These are phyloP conservation scores for Amorpha juglandis DNA, from an alignment of 2,888 invertebrate genomes.

Conservation along the genomic window DNA sequence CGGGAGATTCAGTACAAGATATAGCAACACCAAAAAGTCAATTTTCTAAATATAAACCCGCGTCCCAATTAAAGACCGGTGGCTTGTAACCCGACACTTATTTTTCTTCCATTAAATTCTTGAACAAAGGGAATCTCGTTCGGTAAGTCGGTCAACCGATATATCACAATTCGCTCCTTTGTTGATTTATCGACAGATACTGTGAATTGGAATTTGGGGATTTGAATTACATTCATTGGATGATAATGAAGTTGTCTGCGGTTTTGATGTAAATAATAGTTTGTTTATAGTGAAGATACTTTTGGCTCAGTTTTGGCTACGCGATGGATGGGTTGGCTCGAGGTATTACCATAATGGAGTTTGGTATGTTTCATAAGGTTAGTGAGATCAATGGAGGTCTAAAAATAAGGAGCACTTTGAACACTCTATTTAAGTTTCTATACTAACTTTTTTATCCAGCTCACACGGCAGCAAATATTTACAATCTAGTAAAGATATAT, in stretches of 20 bases:
- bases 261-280: not conserved
- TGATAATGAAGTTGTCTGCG: not conserved
- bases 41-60: slow-evolving; percentile 57
- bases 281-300: too few species aligned
- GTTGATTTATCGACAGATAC: not conserved
- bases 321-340: too few species aligned
- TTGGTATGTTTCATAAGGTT: too few species aligned
- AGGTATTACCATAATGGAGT: too few species aligned
- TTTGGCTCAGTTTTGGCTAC: too few species aligned
- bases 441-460: too few species aligned
- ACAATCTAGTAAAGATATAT: too few species aligned
- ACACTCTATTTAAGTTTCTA: too few species aligned
- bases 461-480: too few species aligned
- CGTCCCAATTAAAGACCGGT: slow-evolving; percentile 57
- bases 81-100: slow-evolving; percentile 60
- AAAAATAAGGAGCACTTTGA: too few species aligned
- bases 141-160: not conserved
- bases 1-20: slow-evolving; percentile 11
- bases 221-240: not conserved
- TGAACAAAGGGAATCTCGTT: not conserved
- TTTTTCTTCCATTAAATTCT: slow-evolving; percentile 51
- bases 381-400: too few species aligned
- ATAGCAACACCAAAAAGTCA: slow-evolving; percentile 54
- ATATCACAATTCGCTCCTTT: not conserved
- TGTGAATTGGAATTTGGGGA: not conserved